These are phyloP conservation scores for Stylophora pistillata DNA, from an alignment of 64 coral and sea anemone genomes.

Conservation along the genomic window DNA sequence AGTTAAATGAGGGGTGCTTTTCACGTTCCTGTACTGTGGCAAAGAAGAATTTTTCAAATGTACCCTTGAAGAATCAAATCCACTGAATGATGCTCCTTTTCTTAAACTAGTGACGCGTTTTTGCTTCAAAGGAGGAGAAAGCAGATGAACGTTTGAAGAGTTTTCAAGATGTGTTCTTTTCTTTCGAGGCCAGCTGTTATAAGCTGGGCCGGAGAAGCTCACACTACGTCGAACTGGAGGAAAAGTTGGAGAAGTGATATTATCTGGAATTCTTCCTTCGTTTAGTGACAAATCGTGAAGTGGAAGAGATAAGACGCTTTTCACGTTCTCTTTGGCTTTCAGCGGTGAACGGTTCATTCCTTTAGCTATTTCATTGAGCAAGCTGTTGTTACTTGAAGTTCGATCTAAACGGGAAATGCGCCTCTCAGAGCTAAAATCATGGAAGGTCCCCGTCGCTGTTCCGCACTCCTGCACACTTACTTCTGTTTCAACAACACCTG, in stretches of 20 bases:
- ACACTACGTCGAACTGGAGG: background rate
- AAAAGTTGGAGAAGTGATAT: conserved; percentile 1
- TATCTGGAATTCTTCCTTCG: background rate
- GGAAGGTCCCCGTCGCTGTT: conserved; percentile 91
- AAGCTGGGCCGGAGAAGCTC: conserved; percentile 57
- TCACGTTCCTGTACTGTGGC: background rate
- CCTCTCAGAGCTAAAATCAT: conserved; percentile 68
- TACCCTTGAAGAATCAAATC: conserved; percentile 72
- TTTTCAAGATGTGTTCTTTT: conserved; percentile 26
- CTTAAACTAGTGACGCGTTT: conserved; percentile 60
- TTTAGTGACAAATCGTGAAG: conserved; percentile 27
- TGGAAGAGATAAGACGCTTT: conserved; percentile 24
- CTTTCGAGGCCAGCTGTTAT: conserved; percentile 87
- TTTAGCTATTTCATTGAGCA: conserved; percentile 77
- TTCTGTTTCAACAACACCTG: conserved; percentile 31
- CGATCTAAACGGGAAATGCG: conserved; percentile 20
- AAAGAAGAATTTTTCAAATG: conserved; percentile 1
- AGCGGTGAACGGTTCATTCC: conserved; percentile 59
- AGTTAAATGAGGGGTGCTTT: conserved; percentile 62
- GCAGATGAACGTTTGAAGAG: background rate
- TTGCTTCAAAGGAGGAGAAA: conserved; percentile 77
- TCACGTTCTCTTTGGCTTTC: conserved; percentile 41
- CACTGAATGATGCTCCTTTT: conserved; percentile 85
- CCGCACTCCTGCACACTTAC: conserved; percentile 13
- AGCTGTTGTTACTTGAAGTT: background rate